Conservation (phyloP, 2,797 vertebrate genomes). For the Adelosebastes latens region DNA sequence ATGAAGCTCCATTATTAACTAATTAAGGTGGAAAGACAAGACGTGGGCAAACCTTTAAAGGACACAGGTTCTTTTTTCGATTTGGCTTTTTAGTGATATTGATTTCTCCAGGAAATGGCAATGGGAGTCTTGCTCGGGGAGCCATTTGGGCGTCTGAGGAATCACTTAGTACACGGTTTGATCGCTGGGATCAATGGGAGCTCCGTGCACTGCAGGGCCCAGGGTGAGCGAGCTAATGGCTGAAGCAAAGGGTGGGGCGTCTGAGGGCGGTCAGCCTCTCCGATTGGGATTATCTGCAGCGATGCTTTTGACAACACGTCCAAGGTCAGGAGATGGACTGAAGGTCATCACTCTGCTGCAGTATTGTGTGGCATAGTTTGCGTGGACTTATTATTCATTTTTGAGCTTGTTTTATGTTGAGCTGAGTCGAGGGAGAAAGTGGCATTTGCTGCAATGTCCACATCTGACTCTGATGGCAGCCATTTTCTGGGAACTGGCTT, state of each 20-base stretch:
- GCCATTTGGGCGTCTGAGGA: slow-evolving; percentile 88
- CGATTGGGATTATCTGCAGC: slow-evolving; percentile 42
- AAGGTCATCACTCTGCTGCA: slow-evolving; percentile 15
- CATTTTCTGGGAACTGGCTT: slow-evolving; percentile 29
- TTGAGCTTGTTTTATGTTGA: neutral
- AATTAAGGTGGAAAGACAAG: slow-evolving; percentile 41
- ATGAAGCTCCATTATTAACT: slow-evolving; percentile 20
- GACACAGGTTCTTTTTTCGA: slow-evolving; percentile 60
- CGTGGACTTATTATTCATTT: neutral
- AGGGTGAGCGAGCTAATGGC: slow-evolving; percentile 80
- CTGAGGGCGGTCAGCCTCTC: slow-evolving; percentile 40
- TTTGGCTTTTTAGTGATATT: slow-evolving; percentile 86
- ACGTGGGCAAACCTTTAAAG: slow-evolving; percentile 45
- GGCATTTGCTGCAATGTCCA: neutral
- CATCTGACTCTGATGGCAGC: slow-evolving; percentile 5
- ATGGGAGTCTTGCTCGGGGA: slow-evolving; percentile 84
- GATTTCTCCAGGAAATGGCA: slow-evolving; percentile 89
- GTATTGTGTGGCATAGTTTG: neutral
- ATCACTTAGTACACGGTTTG: slow-evolving; percentile 87
- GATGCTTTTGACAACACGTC: slow-evolving; percentile 43
- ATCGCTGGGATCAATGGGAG: slow-evolving; percentile 83
- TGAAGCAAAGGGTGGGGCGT: slow-evolving; percentile 75
- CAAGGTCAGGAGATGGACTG: slow-evolving; percentile 57
- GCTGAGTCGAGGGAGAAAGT: neutral
- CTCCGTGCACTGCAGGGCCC: slow-evolving; percentile 73